Base-by-base conservation (phyloP, 2,113 vertebrate species). In the Zosterops lateralis region DNA sequence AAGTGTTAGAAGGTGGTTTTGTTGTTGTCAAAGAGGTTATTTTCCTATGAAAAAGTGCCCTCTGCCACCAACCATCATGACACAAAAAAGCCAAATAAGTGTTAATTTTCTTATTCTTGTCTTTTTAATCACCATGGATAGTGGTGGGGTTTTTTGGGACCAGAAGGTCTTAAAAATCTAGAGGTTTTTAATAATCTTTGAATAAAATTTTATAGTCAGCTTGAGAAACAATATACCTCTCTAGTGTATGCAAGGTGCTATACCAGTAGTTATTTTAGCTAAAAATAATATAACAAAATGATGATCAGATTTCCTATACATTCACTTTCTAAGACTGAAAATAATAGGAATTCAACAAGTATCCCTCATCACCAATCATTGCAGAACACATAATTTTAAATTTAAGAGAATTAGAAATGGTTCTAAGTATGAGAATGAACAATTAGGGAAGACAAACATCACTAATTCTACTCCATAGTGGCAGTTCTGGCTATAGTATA, bases 131-230 rank as follows among this genome's bases (percentile, higher is more conserved):
- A n/a, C 4, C 31, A 17, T 17, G 4, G 3, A 56, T 28, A 48
- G 18, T 29, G 9, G 10, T 10, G 7, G 7, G 8, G 0, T 2
- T 7, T n/a, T 48, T 48, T 6, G 21, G 47, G 40, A 74, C 34
- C 13, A 48, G 21, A 4, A n/a, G 1, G 8, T 56, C 57, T 68
- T 86, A 82, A 87, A 94, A 92, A 82, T 42, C 66, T 50, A 68
- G 31, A 64, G 25, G 2, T 11, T 34, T 54, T 89, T 71, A 91
- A 42, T 71, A 67, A 67, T 7, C 20, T 57, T 82, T 58, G 12
- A 10, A 11, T 64, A 92, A 93, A 88, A 50, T 50, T 1, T 73
- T 95, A 54, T 15, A 87, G 71, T 51, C 18, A 62, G 6, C 22
- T 64, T n/a, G 62, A 53, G 78, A 95, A 95, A 87, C 21, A 6